Evolutionary conservation across 2,113 vertebrate genomes (phyloP).

Genomic region (Meles meles): DNA sequence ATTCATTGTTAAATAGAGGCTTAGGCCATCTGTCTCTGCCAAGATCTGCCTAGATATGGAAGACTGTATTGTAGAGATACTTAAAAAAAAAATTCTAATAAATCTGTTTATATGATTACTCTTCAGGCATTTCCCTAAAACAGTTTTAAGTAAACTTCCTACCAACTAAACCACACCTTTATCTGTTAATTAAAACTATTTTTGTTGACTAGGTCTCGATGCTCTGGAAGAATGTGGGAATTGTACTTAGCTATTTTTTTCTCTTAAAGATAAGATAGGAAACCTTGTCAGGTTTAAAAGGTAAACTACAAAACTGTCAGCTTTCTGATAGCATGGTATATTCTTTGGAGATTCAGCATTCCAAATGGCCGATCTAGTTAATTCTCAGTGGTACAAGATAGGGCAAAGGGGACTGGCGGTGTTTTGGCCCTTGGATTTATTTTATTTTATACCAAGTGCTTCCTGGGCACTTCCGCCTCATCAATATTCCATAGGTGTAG

Average conservation of each 20-base stretch:
- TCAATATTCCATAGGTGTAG: not conserved
- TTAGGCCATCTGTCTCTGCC: conserved; percentile 77
- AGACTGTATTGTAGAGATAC: conserved; percentile 52
- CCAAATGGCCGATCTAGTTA: not conserved
- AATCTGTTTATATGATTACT: conserved; percentile 60
- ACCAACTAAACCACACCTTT: not conserved
- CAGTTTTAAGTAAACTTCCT: conserved; percentile 39
- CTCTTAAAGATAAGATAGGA: not conserved
- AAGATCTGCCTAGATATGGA: conserved; percentile 70
- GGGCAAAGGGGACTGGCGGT: not conserved
- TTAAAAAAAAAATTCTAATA: not conserved
- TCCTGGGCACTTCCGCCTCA: not conserved
- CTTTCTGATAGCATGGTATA: conserved; percentile 27
- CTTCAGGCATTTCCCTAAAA: conserved; percentile 17
- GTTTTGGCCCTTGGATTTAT: not conserved
- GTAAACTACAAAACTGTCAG: conserved; percentile 38
- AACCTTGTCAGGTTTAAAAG: not conserved
- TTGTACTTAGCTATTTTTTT: not conserved
- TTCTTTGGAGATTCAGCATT: conserved; percentile 48
- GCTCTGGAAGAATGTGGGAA: not conserved
- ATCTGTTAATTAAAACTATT: not conserved
- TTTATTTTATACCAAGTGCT: not conserved
- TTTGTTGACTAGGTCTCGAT: not conserved
- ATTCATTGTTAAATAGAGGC: conserved; percentile 79
- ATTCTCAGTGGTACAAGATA: not conserved